Evolutionary conservation across 2,797 vertebrate genomes (phyloP).

Genomic region (Serranus cabrilla): DNA sequence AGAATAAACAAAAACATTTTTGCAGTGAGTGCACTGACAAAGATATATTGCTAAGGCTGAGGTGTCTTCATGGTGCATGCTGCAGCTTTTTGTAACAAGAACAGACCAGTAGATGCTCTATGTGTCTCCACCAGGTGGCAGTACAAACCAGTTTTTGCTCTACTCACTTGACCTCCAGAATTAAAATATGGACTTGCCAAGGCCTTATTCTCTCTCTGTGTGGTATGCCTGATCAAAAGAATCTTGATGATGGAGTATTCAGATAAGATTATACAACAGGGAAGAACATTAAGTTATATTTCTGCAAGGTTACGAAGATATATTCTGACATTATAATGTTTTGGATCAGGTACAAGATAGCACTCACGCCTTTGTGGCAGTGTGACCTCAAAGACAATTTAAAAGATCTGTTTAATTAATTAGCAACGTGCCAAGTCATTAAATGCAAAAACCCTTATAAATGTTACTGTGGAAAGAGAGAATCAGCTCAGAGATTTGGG

Average conservation of each 20-base stretch:
- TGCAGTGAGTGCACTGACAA: constrained; percentile 3
- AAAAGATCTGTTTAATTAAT: background rate
- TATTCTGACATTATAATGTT: background rate
- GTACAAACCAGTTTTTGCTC: constrained; percentile 25
- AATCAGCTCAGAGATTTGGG: constrained; percentile 10
- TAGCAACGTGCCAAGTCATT: background rate
- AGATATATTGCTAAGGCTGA: background rate
- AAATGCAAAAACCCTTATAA: background rate
- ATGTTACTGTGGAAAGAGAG: background rate
- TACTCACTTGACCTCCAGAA: background rate
- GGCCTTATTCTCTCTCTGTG: background rate
- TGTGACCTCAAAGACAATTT: background rate
- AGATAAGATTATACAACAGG: background rate
- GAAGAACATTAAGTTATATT: background rate
- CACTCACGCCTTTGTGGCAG: background rate
- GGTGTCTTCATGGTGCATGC: background rate
- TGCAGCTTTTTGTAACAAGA: background rate
- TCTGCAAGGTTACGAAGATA: background rate
- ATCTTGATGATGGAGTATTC: background rate
- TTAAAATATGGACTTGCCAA: background rate
- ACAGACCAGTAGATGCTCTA: background rate
- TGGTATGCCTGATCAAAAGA: background rate
- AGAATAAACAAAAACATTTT: background rate
- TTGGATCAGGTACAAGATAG: background rate
- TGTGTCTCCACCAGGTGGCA: constrained; percentile 66